phyloP scores from a whole-genome alignment of 2,888 invertebrate species.

The Pandemis corylana region DNA sequence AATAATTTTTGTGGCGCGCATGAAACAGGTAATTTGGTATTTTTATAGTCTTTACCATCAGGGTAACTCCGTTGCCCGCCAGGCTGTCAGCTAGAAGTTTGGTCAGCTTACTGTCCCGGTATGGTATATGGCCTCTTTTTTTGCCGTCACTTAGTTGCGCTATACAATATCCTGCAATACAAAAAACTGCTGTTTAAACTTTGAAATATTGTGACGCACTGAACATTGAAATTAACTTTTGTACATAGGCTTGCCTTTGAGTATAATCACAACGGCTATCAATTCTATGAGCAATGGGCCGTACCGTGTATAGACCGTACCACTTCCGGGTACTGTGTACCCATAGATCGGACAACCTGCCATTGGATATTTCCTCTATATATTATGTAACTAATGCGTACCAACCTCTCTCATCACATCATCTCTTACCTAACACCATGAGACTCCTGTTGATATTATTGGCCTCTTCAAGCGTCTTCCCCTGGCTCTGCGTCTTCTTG shows the following conservation, averaged over 20 bases:
- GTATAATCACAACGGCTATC: too few species aligned
- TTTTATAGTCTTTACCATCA: constrained; percentile 88
- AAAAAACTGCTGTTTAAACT: neutral
- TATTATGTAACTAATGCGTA: too few species aligned
- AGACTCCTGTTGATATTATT: constrained; percentile 98
- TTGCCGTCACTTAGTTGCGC: constrained; percentile 94
- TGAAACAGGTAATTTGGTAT: neutral
- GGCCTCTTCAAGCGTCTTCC: constrained; percentile 95
- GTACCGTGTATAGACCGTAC: too few species aligned
- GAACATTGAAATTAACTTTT: neutral
- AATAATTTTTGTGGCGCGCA: neutral
- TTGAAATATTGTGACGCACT: neutral
- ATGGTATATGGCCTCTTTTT: constrained; percentile 95
- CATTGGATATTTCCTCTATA: too few species aligned
- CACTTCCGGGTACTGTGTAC: too few species aligned
- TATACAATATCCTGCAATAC: constrained; percentile 93
- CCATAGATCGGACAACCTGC: too few species aligned
- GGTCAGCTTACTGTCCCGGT: constrained; percentile 96
- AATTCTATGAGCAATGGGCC: too few species aligned
- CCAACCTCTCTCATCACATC: neutral
- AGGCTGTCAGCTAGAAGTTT: constrained; percentile 96
- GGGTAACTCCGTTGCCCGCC: constrained; percentile 96
- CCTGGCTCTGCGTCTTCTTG: constrained; percentile 94
- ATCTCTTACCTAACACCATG: constrained; percentile 92
- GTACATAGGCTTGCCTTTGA: too few species aligned